These are phyloP conservation scores for Pangasius mekongensis DNA, from an alignment of 2,797 vertebrate species.

Conservation along the genomic window DNA sequence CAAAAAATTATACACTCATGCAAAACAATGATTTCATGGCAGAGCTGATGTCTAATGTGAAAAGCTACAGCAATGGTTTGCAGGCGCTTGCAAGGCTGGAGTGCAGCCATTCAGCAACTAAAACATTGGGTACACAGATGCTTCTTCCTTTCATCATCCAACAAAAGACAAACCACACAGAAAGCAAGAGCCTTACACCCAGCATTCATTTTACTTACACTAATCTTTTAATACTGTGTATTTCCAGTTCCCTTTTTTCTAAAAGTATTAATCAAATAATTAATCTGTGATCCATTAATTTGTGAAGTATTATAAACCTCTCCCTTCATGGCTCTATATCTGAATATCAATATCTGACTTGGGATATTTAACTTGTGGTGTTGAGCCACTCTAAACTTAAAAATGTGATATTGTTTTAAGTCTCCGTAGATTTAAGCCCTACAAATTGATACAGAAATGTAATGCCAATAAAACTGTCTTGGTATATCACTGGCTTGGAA, in stretches of 20 bases:
- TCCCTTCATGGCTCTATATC: background rate
- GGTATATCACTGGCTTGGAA: background rate
- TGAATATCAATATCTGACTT: background rate
- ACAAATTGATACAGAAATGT: background rate
- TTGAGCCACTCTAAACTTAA: background rate
- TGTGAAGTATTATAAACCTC: background rate
- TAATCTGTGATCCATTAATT: background rate
- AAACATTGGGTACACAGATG: background rate
- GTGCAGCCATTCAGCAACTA: background rate
- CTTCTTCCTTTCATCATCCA: background rate
- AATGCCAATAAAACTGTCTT: background rate
- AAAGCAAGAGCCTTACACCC: background rate
- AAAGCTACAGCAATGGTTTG: background rate
- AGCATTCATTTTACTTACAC: background rate
- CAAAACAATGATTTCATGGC: background rate
- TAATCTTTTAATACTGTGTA: background rate
- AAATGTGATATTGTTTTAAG: background rate
- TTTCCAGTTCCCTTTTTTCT: background rate
- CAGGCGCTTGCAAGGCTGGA: background rate
- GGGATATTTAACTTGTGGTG: background rate
- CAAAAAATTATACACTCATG: background rate
- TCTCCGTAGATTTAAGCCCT: background rate
- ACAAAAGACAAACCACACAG: background rate
- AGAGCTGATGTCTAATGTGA: background rate
- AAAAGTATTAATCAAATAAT: background rate